Evolutionary conservation across 2,797 vertebrate genomes (phyloP).

Genomic region (Ctenosaura bakeri): DNA sequence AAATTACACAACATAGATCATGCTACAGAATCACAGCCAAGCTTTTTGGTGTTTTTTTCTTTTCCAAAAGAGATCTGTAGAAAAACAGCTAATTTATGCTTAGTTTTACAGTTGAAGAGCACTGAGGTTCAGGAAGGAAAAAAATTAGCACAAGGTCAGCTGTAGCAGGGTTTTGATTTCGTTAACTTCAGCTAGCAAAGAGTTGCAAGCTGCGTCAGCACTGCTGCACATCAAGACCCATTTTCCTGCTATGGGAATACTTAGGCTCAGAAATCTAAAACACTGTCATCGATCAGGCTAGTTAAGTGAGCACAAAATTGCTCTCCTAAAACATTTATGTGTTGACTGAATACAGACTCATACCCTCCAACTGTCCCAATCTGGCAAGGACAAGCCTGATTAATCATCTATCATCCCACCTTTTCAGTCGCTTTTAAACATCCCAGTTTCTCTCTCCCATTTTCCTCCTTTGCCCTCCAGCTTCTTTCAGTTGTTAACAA

Average conservation of each 20-base stretch:
- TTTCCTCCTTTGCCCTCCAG: too few species aligned
- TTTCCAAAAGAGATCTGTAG: background rate
- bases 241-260: background rate
- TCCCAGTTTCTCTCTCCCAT: too few species aligned
- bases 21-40: background rate
- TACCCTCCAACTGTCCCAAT: too few species aligned
- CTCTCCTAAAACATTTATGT: background rate
- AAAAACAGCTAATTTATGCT: background rate
- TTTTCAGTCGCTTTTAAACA: too few species aligned
- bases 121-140: too few species aligned
- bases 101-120: background rate
- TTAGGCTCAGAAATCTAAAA: background rate
- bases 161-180: background rate
- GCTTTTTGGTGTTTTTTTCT: too few species aligned
- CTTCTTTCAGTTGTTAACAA: too few species aligned
- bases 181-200: background rate
- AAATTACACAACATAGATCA: too few species aligned
- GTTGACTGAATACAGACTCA: background rate
- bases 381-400: too few species aligned
- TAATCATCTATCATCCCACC: too few species aligned
- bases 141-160: background rate
- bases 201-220: background rate
- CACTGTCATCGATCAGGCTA: background rate
- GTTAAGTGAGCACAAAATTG: background rate
- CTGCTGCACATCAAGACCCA: background rate